Percentiles rank a stretch among this genome's conserved stretches.
Conservation (phyloP, 2,888 invertebrate genomes). For the Polydesmus complanatus region DNA sequence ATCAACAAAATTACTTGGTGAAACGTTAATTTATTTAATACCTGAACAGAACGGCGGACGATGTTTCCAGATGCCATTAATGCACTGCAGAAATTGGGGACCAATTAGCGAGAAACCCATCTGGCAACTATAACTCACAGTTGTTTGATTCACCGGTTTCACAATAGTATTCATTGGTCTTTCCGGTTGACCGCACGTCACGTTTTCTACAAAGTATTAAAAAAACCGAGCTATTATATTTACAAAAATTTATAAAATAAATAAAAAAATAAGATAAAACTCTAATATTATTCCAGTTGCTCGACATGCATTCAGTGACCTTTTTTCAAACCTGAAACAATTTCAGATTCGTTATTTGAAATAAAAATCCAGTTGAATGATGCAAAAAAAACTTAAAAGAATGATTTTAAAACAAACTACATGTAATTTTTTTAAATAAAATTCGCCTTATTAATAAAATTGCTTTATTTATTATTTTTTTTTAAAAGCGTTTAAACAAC, state of each 20-base stretch:
- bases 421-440: no score
- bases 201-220: not conserved
- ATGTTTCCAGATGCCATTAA: slow-evolving; percentile 12
- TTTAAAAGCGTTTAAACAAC: not conserved
- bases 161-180: not conserved
- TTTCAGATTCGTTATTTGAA: no score
- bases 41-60: slow-evolving; percentile 9
- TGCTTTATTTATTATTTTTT: no score
- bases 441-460: no score
- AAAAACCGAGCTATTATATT: no score
- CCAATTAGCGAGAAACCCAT: not conserved
- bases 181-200: slow-evolving; percentile 12
- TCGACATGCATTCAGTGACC: no score
- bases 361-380: no score
- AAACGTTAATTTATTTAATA: not conserved
- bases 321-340: no score
- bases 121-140: slow-evolving; percentile 3
- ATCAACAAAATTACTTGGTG: not conserved
- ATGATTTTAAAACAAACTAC: no score
- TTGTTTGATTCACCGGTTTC: slow-evolving; percentile 3
- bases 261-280: not conserved
- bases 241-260: not conserved
- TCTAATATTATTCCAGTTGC: no score
- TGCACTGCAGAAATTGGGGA: slow-evolving; percentile 4
- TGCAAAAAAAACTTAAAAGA: no score